These are phyloP conservation scores for Lathamus discolor DNA, from an alignment of 2,113 vertebrate species.

Conservation along the genomic window DNA sequence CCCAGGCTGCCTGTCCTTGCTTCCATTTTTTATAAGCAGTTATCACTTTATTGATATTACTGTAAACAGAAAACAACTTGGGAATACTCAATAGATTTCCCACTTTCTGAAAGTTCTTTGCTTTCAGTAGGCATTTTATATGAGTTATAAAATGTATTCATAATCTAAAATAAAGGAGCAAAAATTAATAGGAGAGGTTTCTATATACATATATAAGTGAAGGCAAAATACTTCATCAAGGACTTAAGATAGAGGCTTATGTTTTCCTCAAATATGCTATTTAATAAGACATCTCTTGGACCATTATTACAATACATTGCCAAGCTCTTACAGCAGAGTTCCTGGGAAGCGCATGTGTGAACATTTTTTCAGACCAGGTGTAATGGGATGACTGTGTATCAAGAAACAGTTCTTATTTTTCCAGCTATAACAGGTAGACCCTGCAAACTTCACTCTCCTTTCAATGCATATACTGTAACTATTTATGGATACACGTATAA, in stretches of 20 bases:
- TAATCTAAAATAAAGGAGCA: neutral
- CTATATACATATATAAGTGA: neutral
- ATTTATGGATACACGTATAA: neutral
- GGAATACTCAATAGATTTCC: constrained; percentile 47
- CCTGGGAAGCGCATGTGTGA: neutral
- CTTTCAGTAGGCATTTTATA: neutral
- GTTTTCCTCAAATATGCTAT: neutral
- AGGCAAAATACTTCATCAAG: neutral
- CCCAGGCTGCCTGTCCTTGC: no score
- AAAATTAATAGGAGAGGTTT: neutral
- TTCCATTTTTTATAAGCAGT: neutral
- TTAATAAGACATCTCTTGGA: neutral
- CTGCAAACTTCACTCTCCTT: neutral
- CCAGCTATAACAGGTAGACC: neutral
- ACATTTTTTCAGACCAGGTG: neutral
- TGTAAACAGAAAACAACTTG: neutral
- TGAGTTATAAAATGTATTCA: neutral
- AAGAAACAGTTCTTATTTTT: neutral
- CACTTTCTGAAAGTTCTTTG: neutral
- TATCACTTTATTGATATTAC: neutral
- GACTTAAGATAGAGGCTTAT: neutral
- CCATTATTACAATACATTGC: neutral
- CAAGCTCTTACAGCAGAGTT: neutral
- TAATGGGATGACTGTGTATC: neutral
- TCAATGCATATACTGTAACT: neutral